Conservation (phyloP, 2,888 invertebrate species). For the Lepidochrysops patricia region DNA sequence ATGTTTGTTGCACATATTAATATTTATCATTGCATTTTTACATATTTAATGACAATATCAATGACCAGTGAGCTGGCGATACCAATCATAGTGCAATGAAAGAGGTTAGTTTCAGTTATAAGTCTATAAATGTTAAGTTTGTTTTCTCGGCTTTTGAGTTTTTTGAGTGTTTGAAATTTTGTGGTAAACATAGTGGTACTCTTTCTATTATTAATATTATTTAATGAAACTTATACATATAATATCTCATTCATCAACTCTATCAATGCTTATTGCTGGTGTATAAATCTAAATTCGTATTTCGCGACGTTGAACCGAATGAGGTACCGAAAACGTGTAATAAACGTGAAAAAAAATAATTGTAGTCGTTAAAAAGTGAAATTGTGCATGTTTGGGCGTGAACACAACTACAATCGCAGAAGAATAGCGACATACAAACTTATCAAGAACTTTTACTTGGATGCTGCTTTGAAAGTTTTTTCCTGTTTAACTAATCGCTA, state of each 20-base stretch:
- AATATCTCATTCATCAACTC: too few species aligned
- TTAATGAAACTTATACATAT: too few species aligned
- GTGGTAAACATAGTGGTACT: background rate
- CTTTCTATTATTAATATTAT: background rate
- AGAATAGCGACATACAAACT: background rate
- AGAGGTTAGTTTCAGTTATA: too few species aligned
- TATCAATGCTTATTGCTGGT: too few species aligned
- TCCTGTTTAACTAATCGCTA: background rate
- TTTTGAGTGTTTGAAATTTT: background rate
- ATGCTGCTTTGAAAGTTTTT: background rate
- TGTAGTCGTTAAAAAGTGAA: background rate
- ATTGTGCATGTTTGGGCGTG: background rate
- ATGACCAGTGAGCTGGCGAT: conserved; percentile 27
- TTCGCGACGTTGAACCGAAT: too few species aligned
- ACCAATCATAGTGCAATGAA: background rate
- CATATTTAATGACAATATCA: background rate
- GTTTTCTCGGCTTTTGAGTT: background rate
- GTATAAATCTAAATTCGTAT: too few species aligned
- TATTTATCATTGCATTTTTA: background rate
- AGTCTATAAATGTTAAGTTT: too few species aligned
- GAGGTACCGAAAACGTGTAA: background rate
- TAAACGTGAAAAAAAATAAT: background rate
- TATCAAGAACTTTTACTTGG: background rate
- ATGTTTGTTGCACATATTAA: background rate
- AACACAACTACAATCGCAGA: background rate